Evolutionary conservation across 2,888 invertebrate genomes (phyloP).

Genomic region (Meloe dianella): DNA sequence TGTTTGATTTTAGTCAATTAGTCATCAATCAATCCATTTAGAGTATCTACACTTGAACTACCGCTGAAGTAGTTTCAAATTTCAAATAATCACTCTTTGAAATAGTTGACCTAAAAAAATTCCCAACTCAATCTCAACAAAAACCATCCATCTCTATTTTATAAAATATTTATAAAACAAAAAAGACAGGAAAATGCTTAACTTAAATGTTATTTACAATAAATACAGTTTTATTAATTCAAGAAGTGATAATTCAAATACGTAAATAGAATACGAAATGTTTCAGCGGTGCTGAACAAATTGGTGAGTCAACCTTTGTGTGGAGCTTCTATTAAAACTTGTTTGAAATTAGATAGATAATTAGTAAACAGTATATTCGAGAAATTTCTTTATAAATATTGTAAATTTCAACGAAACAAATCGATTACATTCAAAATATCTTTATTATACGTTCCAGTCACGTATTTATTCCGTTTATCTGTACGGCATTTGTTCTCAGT

Average conservation of each 20-base stretch:
- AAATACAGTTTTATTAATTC: background rate
- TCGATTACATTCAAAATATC: background rate
- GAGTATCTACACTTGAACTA: background rate
- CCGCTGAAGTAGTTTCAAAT: background rate
- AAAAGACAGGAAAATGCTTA: background rate
- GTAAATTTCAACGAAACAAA: too few relatives aligned
- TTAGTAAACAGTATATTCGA: conserved; percentile 1
- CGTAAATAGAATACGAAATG: background rate
- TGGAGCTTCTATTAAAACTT: conserved; percentile 9
- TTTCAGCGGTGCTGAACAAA: background rate
- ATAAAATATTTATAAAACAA: background rate
- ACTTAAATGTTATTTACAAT: background rate
- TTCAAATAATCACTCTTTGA: background rate
- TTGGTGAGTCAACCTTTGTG: conserved; percentile 7
- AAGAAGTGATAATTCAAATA: background rate
- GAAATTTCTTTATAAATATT: background rate
- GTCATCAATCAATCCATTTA: conserved; percentile 1
- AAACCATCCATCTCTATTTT: background rate
- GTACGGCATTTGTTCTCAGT: too few relatives aligned
- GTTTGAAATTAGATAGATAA: conserved; percentile 14
- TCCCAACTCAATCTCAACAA: background rate
- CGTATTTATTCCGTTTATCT: too few relatives aligned
- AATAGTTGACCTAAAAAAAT: background rate
- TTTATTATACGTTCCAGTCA: too few relatives aligned
- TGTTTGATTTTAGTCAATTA: conserved; percentile 1